phyloP scores from a whole-genome alignment of 2,888 invertebrate species.

The Lepidochrysops patricia region DNA sequence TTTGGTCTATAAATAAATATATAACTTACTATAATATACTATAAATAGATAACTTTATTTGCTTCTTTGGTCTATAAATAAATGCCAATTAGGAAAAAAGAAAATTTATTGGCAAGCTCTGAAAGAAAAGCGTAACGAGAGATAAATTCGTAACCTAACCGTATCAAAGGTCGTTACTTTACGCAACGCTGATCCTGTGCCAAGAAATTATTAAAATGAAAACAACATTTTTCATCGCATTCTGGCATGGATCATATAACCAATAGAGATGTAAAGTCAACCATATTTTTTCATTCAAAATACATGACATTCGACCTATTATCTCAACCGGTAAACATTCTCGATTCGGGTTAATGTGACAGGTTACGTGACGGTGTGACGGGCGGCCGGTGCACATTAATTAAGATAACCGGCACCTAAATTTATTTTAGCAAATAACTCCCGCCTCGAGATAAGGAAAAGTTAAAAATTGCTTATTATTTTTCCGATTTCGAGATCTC shows the following conservation, averaged over 20 bases:
- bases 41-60: background rate
- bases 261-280: too few relatives aligned
- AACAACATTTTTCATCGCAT: conserved; percentile 20
- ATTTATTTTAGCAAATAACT: conserved; percentile 44
- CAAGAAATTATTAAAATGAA: conserved; percentile 26
- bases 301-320: too few relatives aligned
- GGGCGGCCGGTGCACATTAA: conserved; percentile 31
- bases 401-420: conserved; percentile 41
- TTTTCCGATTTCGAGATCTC: conserved; percentile 17
- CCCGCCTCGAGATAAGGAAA: conserved; percentile 29
- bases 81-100: background rate
- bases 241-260: too few relatives aligned
- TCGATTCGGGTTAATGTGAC: too few relatives aligned
- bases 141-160: conserved; percentile 2
- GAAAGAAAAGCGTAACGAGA: background rate
- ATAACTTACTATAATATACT: too few relatives aligned
- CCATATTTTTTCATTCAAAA: too few relatives aligned
- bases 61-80: background rate
- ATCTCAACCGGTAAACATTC: too few relatives aligned
- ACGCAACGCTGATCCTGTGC: conserved; percentile 18
- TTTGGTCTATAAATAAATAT: too few relatives aligned
- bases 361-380: conserved; percentile 22
- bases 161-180: conserved; percentile 8
- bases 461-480: conserved; percentile 26
- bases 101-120: conserved; percentile 2